These are phyloP conservation scores for Hypothenemus hampei DNA, from an alignment of 1,140 invertebrate species.

Conservation along the genomic window DNA sequence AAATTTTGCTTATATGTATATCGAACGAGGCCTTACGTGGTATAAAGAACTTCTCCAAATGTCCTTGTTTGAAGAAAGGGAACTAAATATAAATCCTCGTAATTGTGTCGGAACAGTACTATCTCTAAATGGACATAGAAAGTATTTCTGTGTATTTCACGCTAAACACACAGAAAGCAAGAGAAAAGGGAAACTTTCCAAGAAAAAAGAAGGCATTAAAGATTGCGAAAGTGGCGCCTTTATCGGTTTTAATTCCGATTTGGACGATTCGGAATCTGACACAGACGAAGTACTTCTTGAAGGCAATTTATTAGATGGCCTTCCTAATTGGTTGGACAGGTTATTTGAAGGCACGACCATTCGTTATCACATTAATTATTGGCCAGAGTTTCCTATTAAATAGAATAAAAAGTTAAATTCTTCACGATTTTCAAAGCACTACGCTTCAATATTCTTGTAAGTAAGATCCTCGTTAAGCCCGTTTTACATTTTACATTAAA, in stretches of 20 bases:
- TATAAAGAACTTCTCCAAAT: constrained; percentile 84
- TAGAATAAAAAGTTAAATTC: no score
- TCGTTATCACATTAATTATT: constrained; percentile 93
- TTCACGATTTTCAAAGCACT: no score
- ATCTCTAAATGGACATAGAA: constrained; percentile 90
- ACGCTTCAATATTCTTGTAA: no score
- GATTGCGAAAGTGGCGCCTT: constrained; percentile 75
- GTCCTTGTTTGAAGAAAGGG: constrained; percentile 72
- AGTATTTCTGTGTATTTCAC: constrained; percentile 98
- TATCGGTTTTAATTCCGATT: constrained; percentile 70
- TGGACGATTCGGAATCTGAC: constrained; percentile 52
- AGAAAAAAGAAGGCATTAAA: constrained; percentile 36
- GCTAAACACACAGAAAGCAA: constrained; percentile 65
- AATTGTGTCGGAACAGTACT: constrained; percentile 97
- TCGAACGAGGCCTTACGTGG: constrained; percentile 90
- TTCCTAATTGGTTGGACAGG: constrained; percentile 94
- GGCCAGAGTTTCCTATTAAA: constrained; percentile 72
- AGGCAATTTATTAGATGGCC: constrained; percentile 76
- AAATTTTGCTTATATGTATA: constrained; percentile 86
- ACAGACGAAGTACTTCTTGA: constrained; percentile 43
- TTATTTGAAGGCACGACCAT: constrained; percentile 93
- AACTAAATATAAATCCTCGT: constrained; percentile 88
- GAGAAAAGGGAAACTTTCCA: background rate
- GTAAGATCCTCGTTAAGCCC: no score
- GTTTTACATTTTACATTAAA: no score